These are phyloP conservation scores for Heloderma charlesbogerti DNA, from an alignment of 2,113 vertebrate genomes.

Conservation along the genomic window DNA sequence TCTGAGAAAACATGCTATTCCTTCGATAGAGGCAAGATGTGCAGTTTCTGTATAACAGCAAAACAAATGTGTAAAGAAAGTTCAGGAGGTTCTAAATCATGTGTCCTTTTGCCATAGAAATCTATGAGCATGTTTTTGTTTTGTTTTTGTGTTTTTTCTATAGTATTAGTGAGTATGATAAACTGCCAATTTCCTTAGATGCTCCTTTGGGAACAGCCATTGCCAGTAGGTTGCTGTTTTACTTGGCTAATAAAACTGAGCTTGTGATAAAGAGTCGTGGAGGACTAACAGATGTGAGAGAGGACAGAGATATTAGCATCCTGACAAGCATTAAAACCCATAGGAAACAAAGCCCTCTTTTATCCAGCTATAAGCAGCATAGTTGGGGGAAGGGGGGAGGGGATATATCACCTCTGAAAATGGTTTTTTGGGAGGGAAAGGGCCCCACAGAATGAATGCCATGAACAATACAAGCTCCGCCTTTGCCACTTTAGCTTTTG, in stretches of 20 bases:
- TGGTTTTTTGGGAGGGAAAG: background rate
- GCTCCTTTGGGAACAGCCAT: background rate
- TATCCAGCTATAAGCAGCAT: background rate
- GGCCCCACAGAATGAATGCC: background rate
- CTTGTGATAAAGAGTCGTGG: background rate
- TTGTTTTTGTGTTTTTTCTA: background rate
- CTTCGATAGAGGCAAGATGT: background rate
- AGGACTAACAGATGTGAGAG: background rate
- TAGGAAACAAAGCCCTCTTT: background rate
- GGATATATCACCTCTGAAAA: background rate
- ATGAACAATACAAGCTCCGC: background rate
- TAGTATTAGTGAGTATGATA: background rate
- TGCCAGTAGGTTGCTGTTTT: background rate
- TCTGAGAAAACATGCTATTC: background rate
- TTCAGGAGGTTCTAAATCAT: background rate
- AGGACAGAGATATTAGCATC: background rate
- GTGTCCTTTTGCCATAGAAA: background rate
- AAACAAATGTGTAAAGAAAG: background rate
- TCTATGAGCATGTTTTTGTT: background rate
- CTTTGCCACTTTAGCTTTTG: background rate
- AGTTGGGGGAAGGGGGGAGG: background rate
- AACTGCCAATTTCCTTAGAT: background rate
- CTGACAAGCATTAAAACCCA: background rate
- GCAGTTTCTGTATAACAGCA: background rate
- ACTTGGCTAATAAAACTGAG: slow-evolving; percentile 2